A percentile compares a stretch with the other conserved stretches of the same genome.
These are phyloP conservation scores for Chaenocephalus aceratus DNA, from an alignment of 2,113 vertebrate species.

Conservation along the genomic window DNA sequence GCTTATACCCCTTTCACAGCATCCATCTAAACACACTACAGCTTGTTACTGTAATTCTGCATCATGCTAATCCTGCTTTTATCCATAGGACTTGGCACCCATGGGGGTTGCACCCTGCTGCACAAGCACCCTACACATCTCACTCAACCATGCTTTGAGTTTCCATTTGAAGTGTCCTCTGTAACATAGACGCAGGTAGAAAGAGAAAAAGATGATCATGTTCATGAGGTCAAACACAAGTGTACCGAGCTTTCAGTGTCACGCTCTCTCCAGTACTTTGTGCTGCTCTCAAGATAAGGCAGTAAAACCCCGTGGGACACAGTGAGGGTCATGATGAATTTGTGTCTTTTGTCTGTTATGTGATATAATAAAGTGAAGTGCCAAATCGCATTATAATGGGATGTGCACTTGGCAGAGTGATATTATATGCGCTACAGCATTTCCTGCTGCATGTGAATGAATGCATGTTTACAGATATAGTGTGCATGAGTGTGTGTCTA, in stretches of 20 bases:
- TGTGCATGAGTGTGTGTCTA: not conserved
- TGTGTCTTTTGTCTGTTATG: conserved; percentile 1
- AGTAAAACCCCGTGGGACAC: conserved; percentile 5
- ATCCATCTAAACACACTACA: conserved; percentile 1
- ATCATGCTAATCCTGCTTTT: not conserved
- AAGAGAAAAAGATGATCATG: conserved; percentile 78
- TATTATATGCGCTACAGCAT: not conserved
- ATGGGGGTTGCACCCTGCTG: conserved; percentile 16
- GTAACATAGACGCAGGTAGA: conserved; percentile 7
- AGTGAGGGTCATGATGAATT: not conserved
- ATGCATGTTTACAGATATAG: not conserved
- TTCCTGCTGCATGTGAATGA: not conserved
- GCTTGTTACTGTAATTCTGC: conserved; percentile 10
- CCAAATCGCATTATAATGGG: not conserved
- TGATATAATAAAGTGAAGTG: not conserved
- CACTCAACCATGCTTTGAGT: conserved; percentile 1
- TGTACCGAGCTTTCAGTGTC: conserved; percentile 93
- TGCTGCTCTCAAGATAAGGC: conserved; percentile 92
- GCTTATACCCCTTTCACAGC: not conserved
- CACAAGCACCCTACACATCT: not conserved
- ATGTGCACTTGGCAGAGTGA: conserved; percentile 8
- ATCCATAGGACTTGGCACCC: not conserved
- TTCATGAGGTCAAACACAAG: conserved; percentile 96
- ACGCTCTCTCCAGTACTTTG: conserved; percentile 94
- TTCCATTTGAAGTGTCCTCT: not conserved